Base-by-base conservation (phyloP, 1,140 invertebrate genomes). In the Drosophila watanabei region DNA sequence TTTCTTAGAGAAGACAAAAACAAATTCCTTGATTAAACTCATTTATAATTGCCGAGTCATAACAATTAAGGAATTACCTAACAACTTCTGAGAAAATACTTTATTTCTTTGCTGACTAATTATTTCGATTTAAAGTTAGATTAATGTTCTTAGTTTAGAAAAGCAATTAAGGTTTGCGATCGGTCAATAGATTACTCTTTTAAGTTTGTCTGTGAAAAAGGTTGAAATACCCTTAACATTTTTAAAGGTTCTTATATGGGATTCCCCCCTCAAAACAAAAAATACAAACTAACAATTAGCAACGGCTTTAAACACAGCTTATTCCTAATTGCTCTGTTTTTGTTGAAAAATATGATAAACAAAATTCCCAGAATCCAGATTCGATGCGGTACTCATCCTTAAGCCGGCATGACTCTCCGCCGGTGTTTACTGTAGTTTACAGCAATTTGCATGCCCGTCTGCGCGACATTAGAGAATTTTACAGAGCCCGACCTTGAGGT, bases 401-500 rank as follows among this genome's bases (percentile, higher is more conserved):
- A n/a, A 65, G 37, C 56, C 39, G 56, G 37, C 28, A 14, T 33
- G 8, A 43, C 62, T n/a, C 10, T 10, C 11, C 3, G n/a, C 14
- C 37, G 30, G n/a, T 66, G 8, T 68, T 51, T 28, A 68, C 60
- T 68, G 62, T 63, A 69, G 2, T 35, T 28, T 24, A 45, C 10
- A 30, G 5, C 48, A 6, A 72, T 72, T 72, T 72, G 65, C 43
- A 72, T 61, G 54, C 78, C 45, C 51, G 24, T 49, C 35, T 48
- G 30, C 10, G 16, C 10, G 9, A 58, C 43, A 73, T 71, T 72
- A 56, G 59, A 89, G 63, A 85, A 75, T 65, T 63, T 79, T 90
- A 76, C 82, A 82, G 30, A 43, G 33, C 11, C 13, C 52, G 77
- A 71, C 84, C 84, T 84, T 89, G 64, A 54, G 41, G 64, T 58